Percentiles rank a stretch among this genome's conserved stretches.
phyloP scores from a whole-genome alignment of 2,797 vertebrate genomes.

The Semaprochilodus insignis region DNA sequence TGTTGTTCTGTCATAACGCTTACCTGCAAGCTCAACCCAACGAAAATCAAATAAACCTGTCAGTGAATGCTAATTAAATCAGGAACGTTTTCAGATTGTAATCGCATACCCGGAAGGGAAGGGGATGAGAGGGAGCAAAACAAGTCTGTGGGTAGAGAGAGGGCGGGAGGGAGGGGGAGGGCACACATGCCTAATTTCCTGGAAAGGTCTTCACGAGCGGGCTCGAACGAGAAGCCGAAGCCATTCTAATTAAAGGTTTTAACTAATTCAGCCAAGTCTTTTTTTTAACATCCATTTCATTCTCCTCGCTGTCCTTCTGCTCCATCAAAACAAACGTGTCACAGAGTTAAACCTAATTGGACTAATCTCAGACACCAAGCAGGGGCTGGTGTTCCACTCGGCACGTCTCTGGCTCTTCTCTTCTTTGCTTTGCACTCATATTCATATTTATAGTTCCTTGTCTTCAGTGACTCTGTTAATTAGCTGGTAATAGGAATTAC shows the following conservation, averaged over 20 bases:
- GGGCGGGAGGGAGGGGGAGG: conserved; percentile 8
- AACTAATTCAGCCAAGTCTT: conserved; percentile 63
- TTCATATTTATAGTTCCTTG: background rate
- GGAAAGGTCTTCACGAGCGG: conserved; percentile 54
- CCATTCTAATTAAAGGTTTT: conserved; percentile 70
- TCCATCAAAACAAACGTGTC: conserved; percentile 70
- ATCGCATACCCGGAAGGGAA: conserved; percentile 65
- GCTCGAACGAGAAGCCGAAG: conserved; percentile 71
- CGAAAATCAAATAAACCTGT: conserved; percentile 34
- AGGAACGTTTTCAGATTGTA: conserved; percentile 73
- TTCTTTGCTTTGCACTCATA: background rate
- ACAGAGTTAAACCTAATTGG: conserved; percentile 66
- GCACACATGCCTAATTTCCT: conserved; percentile 67
- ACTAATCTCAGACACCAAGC: conserved; percentile 10
- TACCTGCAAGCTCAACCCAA: conserved; percentile 57
- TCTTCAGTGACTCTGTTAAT: background rate
- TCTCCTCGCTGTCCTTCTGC: conserved; percentile 70
- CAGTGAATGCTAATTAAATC: conserved; percentile 75
- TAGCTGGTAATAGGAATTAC: background rate
- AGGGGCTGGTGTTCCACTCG: too few relatives aligned
- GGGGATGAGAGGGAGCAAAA: background rate
- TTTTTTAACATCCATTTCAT: conserved; percentile 78
- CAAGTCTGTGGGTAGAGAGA: conserved; percentile 6
- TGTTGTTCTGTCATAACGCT: conserved; percentile 62
- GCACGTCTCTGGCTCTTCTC: background rate